phyloP scores from a whole-genome alignment of 2,888 invertebrate species.

The Mythimna albipuncta region DNA sequence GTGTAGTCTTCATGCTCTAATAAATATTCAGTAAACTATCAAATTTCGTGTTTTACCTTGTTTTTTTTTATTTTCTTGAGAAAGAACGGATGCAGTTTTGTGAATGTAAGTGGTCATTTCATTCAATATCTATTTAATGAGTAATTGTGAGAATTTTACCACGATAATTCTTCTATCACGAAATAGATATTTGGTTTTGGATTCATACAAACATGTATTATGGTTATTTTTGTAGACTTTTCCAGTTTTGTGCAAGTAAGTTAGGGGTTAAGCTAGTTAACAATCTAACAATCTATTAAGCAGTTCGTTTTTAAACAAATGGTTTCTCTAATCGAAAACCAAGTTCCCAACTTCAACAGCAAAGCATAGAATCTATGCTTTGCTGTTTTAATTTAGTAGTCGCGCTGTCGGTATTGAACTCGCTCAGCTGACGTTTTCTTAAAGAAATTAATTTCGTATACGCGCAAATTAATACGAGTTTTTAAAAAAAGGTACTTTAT shows the following conservation, averaged over 20 bases:
- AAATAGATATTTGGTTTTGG: not conserved
- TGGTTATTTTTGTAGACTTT: not conserved
- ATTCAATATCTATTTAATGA: not conserved
- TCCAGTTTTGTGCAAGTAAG: too few relatives aligned
- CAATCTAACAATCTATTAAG: too few relatives aligned
- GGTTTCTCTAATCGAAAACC: not conserved
- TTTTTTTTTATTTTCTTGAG: constrained; percentile 21
- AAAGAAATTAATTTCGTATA: too few relatives aligned
- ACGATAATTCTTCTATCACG: not conserved
- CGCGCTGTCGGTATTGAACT: too few relatives aligned
- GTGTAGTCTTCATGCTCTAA: constrained; percentile 51
- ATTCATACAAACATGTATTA: not conserved
- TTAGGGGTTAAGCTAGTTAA: too few relatives aligned
- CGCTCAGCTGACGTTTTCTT: too few relatives aligned
- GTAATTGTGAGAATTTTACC: not conserved
- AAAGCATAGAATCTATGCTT: too few relatives aligned
- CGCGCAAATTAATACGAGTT: too few relatives aligned
- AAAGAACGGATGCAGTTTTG: constrained; percentile 25
- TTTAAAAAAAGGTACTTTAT: too few relatives aligned
- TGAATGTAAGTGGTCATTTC: not conserved
- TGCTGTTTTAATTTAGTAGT: too few relatives aligned
- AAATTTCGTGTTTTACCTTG: constrained; percentile 19
- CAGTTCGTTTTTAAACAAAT: not conserved
- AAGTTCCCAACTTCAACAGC: not conserved
- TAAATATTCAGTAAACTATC: constrained; percentile 39